These are phyloP conservation scores for Drosophila auraria DNA, from an alignment of 1,140 invertebrate species.

Conservation along the genomic window DNA sequence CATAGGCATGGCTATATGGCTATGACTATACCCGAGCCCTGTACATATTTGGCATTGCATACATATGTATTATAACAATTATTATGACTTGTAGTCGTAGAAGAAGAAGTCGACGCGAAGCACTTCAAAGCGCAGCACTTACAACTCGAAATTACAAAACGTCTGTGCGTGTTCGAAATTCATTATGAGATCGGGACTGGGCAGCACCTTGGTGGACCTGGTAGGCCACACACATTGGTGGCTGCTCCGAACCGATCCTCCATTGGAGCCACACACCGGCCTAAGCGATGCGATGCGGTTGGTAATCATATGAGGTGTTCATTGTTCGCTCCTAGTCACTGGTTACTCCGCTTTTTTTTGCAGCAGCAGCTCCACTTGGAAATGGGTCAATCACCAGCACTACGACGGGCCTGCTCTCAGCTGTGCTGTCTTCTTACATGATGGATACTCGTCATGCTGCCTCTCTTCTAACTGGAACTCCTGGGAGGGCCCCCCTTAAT, in stretches of 20 bases:
- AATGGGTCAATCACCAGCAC: constrained; percentile 67
- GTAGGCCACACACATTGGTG: constrained; percentile 26
- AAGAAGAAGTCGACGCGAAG: constrained; percentile 53
- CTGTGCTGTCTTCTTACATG: constrained; percentile 15
- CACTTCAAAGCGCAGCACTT: constrained; percentile 76
- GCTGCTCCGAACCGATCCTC: constrained; percentile 6
- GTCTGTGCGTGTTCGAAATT: constrained; percentile 83
- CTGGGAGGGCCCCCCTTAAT: constrained; percentile 4
- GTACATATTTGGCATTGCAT: constrained; percentile 61
- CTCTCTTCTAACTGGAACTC: constrained; percentile 2
- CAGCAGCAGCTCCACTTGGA: constrained; percentile 39
- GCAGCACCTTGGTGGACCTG: constrained; percentile 27
- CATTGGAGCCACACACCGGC: constrained; percentile 15
- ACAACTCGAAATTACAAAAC: constrained; percentile 83
- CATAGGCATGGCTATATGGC: constrained; percentile 18
- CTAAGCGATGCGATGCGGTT: constrained; percentile 48
- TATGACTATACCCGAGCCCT: not conserved
- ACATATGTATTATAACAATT: constrained; percentile 37
- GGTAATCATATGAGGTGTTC: constrained; percentile 74
- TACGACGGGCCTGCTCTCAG: constrained; percentile 8
- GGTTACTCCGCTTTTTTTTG: constrained; percentile 23
- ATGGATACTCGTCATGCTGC: constrained; percentile 16
- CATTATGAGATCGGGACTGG: constrained; percentile 62
- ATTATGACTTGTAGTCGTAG: constrained; percentile 53
- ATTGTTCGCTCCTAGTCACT: constrained; percentile 64